phyloP scores from a whole-genome alignment of 2,888 invertebrate species.

The Eupithecia inturbata region DNA sequence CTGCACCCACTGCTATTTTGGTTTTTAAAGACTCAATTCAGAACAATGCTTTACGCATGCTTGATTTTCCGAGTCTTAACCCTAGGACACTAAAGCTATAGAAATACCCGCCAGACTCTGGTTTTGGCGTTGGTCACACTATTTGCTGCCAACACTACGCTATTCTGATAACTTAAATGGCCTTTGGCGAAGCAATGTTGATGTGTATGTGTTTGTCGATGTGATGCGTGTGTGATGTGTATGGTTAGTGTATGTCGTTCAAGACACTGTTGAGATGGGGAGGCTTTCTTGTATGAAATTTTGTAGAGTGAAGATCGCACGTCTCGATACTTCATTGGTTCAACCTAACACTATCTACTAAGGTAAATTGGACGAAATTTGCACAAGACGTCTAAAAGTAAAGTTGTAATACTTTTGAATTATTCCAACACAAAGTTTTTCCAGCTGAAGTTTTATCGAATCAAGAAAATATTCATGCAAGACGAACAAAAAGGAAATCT shows the following conservation, averaged over 20 bases:
- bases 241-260: not conserved
- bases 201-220: no score
- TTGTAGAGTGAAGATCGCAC: not conserved
- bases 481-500: not conserved
- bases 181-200: not conserved
- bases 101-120: not conserved
- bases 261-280: not conserved
- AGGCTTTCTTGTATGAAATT: not conserved
- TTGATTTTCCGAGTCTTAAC: not conserved
- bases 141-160: constrained; percentile 13
- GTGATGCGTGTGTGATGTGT: no score
- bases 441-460: not conserved
- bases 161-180: not conserved
- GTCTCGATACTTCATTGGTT: not conserved
- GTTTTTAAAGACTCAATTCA: not conserved
- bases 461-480: constrained; percentile 1
- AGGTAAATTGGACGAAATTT: no score
- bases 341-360: no score
- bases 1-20: not conserved
- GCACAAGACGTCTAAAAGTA: not conserved
- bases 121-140: constrained; percentile 16
- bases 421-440: constrained; percentile 8
- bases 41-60: constrained; percentile 2
- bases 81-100: not conserved
- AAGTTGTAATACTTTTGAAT: constrained; percentile 4